Conservation (phyloP, 2,888 invertebrate species). For the Agrilus cyanescens region DNA sequence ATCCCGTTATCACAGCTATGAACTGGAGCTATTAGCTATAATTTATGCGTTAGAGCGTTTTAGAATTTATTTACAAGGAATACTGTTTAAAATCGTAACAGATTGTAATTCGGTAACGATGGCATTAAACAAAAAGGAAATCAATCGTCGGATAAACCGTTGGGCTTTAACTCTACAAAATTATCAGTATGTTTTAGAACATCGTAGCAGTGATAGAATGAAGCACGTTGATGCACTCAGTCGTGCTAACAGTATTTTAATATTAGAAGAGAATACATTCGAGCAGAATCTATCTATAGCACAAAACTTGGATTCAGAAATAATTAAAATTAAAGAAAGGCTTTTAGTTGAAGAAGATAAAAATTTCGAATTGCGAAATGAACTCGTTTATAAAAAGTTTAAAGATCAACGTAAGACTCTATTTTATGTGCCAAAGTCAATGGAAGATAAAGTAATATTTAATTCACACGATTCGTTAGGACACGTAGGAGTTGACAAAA, state of each 20-base stretch:
- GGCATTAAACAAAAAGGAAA: conserved; percentile 18
- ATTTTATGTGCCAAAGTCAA: conserved; percentile 16
- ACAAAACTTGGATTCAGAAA: too few relatives aligned
- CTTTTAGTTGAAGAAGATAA: background rate
- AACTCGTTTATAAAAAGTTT: conserved; percentile 4
- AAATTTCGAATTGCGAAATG: background rate
- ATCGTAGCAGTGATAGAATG: conserved; percentile 17
- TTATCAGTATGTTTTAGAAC: conserved; percentile 17
- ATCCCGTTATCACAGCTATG: conserved; percentile 25
- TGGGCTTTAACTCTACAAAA: conserved; percentile 15
- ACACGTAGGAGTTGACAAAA: conserved; percentile 17
- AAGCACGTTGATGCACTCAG: conserved; percentile 19
- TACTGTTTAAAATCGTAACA: conserved; percentile 21
- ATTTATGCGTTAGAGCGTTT: conserved; percentile 20
- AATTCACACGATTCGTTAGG: conserved; percentile 20
- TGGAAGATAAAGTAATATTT: conserved; percentile 18
- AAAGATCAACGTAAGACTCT: conserved; percentile 7
- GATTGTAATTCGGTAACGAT: conserved; percentile 21
- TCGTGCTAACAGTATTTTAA: conserved; percentile 2
- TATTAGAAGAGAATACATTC: background rate
- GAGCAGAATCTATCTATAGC: too few relatives aligned
- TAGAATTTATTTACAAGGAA: conserved; percentile 19
- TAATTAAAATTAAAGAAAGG: background rate
- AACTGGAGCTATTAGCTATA: conserved; percentile 22
- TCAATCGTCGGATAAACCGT: too few relatives aligned